A percentile compares a stretch with the other conserved stretches of the same genome.
phyloP scores from a whole-genome alignment of 2,113 vertebrate species.

The Peromyscus leucopus region DNA sequence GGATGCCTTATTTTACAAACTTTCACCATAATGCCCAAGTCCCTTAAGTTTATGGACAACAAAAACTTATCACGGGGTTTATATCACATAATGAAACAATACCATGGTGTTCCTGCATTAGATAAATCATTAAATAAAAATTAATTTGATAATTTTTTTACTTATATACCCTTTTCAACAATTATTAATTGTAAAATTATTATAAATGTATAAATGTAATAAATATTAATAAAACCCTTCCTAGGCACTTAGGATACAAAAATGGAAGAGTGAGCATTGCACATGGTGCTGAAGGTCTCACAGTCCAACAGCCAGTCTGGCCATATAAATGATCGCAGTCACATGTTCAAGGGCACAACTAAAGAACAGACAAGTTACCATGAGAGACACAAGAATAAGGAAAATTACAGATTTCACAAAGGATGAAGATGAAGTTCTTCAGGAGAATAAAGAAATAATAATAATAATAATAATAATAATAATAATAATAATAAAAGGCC shows the following conservation, averaged over 20 bases:
- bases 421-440: background rate
- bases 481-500: background rate
- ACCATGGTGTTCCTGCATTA: background rate
- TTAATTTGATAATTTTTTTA: slow-evolving; percentile 13
- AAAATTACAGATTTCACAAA: slow-evolving; percentile 46
- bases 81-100: background rate
- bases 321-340: background rate
- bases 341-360: background rate
- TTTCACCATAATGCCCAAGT: slow-evolving; percentile 19
- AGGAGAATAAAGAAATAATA: slow-evolving; percentile 27
- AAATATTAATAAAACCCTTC: background rate
- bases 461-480: background rate
- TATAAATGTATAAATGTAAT: too few relatives aligned
- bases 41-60: slow-evolving; percentile 46
- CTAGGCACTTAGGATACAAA: background rate
- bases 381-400: background rate
- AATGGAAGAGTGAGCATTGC: background rate
- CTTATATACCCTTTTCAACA: slow-evolving; percentile 33
- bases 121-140: slow-evolving; percentile 41
- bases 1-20: slow-evolving; percentile 35
- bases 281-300: background rate
- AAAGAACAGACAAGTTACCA: background rate
- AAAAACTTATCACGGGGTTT: slow-evolving; percentile 31
- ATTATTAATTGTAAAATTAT: background rate
- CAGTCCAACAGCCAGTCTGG: background rate